A percentile compares a stretch with the other conserved stretches of the same genome.
These are phyloP conservation scores for Magallana ariakensis DNA, from an alignment of 1,140 invertebrate species.

Conservation along the genomic window DNA sequence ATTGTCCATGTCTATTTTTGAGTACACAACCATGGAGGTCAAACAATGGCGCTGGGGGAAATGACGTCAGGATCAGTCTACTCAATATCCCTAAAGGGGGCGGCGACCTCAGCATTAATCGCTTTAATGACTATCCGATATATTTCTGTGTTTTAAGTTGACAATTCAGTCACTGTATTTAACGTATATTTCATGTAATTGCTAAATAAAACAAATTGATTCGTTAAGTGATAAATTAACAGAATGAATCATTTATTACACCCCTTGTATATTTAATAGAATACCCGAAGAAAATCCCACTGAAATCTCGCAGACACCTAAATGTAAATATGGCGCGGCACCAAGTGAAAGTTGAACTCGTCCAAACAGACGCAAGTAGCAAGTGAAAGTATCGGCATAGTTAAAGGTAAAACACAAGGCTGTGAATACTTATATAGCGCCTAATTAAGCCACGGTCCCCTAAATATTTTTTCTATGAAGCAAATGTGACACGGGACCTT, in stretches of 20 bases:
- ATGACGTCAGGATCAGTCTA: constrained; percentile 61
- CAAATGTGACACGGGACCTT: too few species aligned
- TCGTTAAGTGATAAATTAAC: too few species aligned
- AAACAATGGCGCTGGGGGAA: constrained; percentile 67
- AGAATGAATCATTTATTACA: too few species aligned
- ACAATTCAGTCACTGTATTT: background rate
- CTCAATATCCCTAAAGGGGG: background rate
- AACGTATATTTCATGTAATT: too few species aligned
- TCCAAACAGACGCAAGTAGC: background rate
- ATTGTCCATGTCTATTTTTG: constrained; percentile 72
- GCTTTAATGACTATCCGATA: too few species aligned
- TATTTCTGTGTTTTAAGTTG: too few species aligned
- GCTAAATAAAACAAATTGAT: too few species aligned
- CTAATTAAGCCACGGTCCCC: too few species aligned
- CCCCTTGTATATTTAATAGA: background rate
- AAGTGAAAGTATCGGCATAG: background rate
- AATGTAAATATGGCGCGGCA: constrained; percentile 54
- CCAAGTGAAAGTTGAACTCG: background rate
- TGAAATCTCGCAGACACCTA: constrained; percentile 47
- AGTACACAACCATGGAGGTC: constrained; percentile 63
- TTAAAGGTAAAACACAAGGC: background rate
- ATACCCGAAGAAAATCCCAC: background rate
- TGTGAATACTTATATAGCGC: too few species aligned
- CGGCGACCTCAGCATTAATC: too few species aligned
- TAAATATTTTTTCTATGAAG: too few species aligned